A percentile compares a stretch with the other conserved stretches of the same genome.
Conservation (phyloP, 2,888 invertebrate species). For the Callosobruchus maculatus region DNA sequence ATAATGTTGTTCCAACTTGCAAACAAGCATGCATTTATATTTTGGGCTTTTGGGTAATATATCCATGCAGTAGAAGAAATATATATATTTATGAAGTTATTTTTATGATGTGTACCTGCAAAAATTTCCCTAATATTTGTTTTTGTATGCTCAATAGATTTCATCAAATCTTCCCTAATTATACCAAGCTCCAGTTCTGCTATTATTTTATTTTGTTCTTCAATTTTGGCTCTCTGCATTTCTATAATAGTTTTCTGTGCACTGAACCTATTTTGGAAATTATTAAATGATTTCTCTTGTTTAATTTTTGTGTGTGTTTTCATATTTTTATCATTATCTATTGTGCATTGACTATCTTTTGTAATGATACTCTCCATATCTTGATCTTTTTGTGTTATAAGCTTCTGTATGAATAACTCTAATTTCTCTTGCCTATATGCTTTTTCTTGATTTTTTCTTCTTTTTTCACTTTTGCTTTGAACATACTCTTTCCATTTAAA, state of each 20-base stretch:
- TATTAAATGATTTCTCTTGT: constrained; percentile 10
- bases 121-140: constrained; percentile 54
- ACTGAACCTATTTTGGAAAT: constrained; percentile 52
- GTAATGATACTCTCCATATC: not conserved
- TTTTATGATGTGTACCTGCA: constrained; percentile 20
- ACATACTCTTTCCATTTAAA: constrained; percentile 25
- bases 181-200: constrained; percentile 69
- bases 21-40: too few relatives aligned
- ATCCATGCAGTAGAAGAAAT: too few relatives aligned
- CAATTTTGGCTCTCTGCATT: constrained; percentile 65
- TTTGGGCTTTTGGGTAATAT: too few relatives aligned
- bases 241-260: constrained; percentile 72
- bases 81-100: too few relatives aligned
- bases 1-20: too few relatives aligned
- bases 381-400: constrained; percentile 26
- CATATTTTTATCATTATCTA: not conserved
- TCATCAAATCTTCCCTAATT: constrained; percentile 61
- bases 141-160: constrained; percentile 57
- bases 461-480: constrained; percentile 20
- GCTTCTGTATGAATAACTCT: constrained; percentile 32
- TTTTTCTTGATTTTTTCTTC: constrained; percentile 11
- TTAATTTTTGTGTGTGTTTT: not conserved
- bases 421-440: constrained; percentile 31
- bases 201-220: constrained; percentile 69
- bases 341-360: not conserved